Percentiles rank a stretch among this genome's conserved stretches.
phyloP scores from a whole-genome alignment of 2,888 invertebrate genomes.

The Eristalinus aeneus region DNA sequence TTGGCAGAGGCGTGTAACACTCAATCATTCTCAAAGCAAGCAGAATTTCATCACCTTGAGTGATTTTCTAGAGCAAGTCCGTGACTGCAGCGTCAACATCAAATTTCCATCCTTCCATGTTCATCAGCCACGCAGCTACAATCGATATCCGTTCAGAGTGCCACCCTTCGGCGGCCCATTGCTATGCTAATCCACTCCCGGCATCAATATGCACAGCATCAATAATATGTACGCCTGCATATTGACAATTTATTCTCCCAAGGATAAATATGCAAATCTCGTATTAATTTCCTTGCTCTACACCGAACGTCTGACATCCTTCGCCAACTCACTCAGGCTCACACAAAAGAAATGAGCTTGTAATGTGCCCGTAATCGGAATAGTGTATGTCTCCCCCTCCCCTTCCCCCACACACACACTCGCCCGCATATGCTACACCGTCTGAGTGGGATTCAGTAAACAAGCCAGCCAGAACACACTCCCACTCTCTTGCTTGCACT shows the following conservation, averaged over 20 bases:
- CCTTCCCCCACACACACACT: conserved; percentile 9
- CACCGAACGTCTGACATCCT: conserved; percentile 33
- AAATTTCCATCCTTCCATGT: neutral
- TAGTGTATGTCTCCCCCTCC: conserved; percentile 31
- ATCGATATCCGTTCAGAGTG: conserved; percentile 23
- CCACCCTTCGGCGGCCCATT: neutral
- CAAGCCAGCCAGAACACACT: neutral
- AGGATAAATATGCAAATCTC: conserved; percentile 58
- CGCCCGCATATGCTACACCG: neutral
- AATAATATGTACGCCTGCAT: conserved; percentile 44
- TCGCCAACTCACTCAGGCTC: conserved; percentile 45
- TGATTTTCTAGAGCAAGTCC: neutral
- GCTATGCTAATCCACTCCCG: conserved; percentile 17
- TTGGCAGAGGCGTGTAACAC: too few species aligned
- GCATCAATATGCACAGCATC: conserved; percentile 60
- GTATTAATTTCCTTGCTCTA: conserved; percentile 60
- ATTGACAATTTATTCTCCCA: conserved; percentile 62
- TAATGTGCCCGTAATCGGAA: conserved; percentile 65
- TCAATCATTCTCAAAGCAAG: neutral
- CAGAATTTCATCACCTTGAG: neutral
- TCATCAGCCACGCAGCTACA: conserved; percentile 21
- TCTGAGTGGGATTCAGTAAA: neutral
- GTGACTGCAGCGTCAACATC: neutral
- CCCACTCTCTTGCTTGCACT: neutral
- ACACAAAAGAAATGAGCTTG: conserved; percentile 63